Percentiles rank a stretch among this genome's conserved stretches.
These are phyloP conservation scores for Carapus acus DNA, from an alignment of 2,797 vertebrate genomes.

Conservation along the genomic window DNA sequence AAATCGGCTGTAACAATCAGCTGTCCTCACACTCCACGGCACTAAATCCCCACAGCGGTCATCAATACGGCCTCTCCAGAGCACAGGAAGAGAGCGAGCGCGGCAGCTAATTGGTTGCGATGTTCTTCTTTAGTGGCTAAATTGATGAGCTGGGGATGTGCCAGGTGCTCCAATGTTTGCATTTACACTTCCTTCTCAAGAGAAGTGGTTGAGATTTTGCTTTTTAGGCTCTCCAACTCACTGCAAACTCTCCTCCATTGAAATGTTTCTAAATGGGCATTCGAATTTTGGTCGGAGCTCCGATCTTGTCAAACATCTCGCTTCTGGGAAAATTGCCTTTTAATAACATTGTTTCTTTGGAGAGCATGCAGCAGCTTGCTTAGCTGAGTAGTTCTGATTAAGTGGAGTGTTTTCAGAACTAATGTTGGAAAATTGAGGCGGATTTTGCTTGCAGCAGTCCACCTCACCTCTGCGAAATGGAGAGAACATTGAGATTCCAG, in stretches of 20 bases:
- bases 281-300: not conserved
- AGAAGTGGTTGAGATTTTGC: slow-evolving; percentile 8
- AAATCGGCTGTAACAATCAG: slow-evolving; percentile 67
- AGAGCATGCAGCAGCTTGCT: slow-evolving; percentile 1
- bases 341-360: slow-evolving; percentile 12
- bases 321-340: slow-evolving; percentile 25
- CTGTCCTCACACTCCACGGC: slow-evolving; percentile 63
- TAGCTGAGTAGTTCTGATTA: slow-evolving; percentile 19
- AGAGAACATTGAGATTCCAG: slow-evolving; percentile 1
- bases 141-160: slow-evolving; percentile 55
- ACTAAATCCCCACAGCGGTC: slow-evolving; percentile 56
- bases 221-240: slow-evolving; percentile 23
- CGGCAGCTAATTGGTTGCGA: slow-evolving; percentile 63
- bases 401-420: slow-evolving; percentile 13
- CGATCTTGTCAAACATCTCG: slow-evolving; percentile 16
- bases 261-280: slow-evolving; percentile 20
- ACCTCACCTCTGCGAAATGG: slow-evolving; percentile 1
- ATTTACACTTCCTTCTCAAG: slow-evolving; percentile 8
- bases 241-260: slow-evolving; percentile 12
- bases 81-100: slow-evolving; percentile 42
- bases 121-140: slow-evolving; percentile 46
- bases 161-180: slow-evolving; percentile 28
- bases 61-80: slow-evolving; percentile 55
- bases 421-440: slow-evolving; percentile 9
- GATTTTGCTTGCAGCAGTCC: not conserved